Base-by-base conservation (phyloP, 1,140 invertebrate genomes). In the Diorhabda sublineata region DNA sequence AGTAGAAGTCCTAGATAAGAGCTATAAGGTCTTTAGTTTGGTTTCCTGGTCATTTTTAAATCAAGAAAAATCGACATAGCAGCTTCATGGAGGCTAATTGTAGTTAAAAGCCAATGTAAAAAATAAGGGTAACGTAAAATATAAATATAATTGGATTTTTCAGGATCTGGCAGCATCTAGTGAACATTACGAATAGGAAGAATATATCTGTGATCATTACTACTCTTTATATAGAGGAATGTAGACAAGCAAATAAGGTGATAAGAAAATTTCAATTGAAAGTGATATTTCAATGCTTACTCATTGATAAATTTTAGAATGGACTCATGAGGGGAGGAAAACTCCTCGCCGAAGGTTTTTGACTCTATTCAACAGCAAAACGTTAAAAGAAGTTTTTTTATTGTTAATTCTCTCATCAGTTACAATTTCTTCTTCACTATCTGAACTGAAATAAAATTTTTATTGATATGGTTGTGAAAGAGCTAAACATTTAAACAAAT, bases 171-270 rank as follows among this genome's bases (percentile, higher is more conserved):
- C 85, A 93, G 52, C 91, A 94, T 78, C 83, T 98, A 26, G 84
- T 91, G 0, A 88, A 91, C 61, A 85, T 96, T 9, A 89, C 93
- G 7, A 81, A 83, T 71, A 86, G 86, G 68, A 83, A 87, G 11
- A 86, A 87, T 6, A 90, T 88, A 56, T 88, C 91, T 0, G 86
- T 93, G 43, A 90, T 98, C 52, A 96, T 98, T 59, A 98, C 95
- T 0, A 98, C 95, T 7, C 95, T 97, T 83, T 98, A 98, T 76
- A 96, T 97, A 59, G 95, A 97, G 78, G 96, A 98, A 82, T 90
- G 94, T 1, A 88, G 90, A 76, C 89, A 94, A 78, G 92, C 93
- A 7, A 84, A 95, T 81, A 89, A 85, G 83, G 71, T 73, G 57
- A 66, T 26, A 26, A 26, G 26, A 26, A 26, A 26, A 26, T 26